A percentile compares a stretch with the other conserved stretches of the same genome.
Conservation (phyloP, 2,113 vertebrate species). For the Cyprinus carpio region DNA sequence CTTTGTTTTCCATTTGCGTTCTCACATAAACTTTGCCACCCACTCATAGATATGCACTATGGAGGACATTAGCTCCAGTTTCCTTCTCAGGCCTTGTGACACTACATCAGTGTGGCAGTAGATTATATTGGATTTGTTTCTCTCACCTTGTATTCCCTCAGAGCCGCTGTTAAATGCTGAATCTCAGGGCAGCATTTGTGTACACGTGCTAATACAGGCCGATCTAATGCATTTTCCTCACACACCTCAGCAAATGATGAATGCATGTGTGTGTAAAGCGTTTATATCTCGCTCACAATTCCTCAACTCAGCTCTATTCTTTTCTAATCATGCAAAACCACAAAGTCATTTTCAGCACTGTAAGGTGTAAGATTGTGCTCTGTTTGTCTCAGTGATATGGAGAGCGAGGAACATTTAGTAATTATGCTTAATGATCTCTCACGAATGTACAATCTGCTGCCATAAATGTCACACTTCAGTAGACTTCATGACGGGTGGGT, state of each 20-base stretch:
- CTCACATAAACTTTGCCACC: constrained; percentile 5
- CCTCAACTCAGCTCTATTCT: background rate
- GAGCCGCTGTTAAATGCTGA: background rate
- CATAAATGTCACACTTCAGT: constrained; percentile 44
- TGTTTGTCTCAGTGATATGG: background rate
- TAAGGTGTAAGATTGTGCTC: constrained; percentile 3
- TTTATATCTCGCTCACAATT: background rate
- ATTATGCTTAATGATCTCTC: constrained; percentile 40
- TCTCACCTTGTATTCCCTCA: constrained; percentile 7
- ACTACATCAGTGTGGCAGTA: background rate
- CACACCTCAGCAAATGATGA: constrained; percentile 4
- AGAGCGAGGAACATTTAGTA: constrained; percentile 37
- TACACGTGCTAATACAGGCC: background rate
- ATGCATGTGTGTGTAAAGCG: background rate
- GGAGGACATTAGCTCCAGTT: background rate
- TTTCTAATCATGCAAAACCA: constrained; percentile 18
- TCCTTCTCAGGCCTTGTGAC: constrained; percentile 10
- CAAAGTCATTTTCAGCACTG: constrained; percentile 8
- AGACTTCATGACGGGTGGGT: constrained; percentile 15
- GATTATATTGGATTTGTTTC: background rate
- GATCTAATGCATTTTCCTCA: background rate
- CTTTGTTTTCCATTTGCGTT: constrained; percentile 3
- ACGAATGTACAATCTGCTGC: constrained; percentile 28
- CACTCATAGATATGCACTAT: background rate
- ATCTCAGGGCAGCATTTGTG: constrained; percentile 10